Evolutionary conservation across 1,140 invertebrate genomes (phyloP), one percentile per base, ranked within the genome.

Genomic region (Drosophila ogumai): DNA sequence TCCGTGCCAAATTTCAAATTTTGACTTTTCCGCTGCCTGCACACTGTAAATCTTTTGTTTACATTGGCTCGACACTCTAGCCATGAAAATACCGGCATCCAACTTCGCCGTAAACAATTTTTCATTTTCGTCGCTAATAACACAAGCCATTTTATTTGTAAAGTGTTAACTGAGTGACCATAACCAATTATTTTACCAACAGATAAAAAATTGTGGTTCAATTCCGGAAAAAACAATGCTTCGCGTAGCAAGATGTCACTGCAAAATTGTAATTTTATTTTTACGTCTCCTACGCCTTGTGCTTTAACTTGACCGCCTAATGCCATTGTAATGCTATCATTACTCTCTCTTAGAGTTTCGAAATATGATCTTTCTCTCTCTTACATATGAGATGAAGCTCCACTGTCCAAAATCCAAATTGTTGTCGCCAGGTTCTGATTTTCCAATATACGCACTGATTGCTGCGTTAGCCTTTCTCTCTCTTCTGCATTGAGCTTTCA

Each of bases 141-240:
- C 22, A 19, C 46, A 47, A 25, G 22, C 22, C 12, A 47, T 25
- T 47, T 47, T 47, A 25, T 47, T 28, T 47, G 22, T 28, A 28
- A 47, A 47, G n/a, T n/a, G 8, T 47, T 47, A 25, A 47, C 44
- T 15, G 46, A 28, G 12, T 25, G 12, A 28, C 22, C 22, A 47
- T 15, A 47, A 25, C 46, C n/a, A 36, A 36, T 36, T 17, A 32
- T n/a, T 50, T 31, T 50, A 50, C 28, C 28, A 32, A 31, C 8
- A 17, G n/a, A 32, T 50, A 49, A 31, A 31, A 50, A 50, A 50
- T 50, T 50, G 8, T 50, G 15, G 28, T 17, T 50, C 28, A 50
- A 15, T 50, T 32, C 49, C 49, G 49, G 28, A 25, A 50, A 28
- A 50, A 50, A 50, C n/a, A 49, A 49, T 28, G n/a, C 46, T 49